Percentiles rank a stretch among this genome's conserved stretches.
These are phyloP conservation scores for Crypturellus undulatus DNA, from an alignment of 2,113 vertebrate species.

Conservation along the genomic window DNA sequence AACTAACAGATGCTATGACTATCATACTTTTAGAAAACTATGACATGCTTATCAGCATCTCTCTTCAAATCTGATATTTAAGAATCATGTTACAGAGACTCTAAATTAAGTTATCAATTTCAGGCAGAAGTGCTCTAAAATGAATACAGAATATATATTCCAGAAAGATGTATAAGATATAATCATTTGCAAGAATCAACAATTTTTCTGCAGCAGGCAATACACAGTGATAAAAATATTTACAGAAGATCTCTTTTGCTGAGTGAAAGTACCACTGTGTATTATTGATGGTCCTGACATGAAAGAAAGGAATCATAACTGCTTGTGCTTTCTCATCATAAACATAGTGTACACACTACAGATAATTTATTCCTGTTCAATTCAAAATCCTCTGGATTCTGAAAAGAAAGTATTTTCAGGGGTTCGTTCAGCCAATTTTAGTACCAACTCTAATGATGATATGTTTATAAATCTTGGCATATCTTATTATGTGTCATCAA, in stretches of 20 bases:
- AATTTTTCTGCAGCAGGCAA: not conserved
- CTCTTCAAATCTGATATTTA: constrained; percentile 16
- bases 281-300: not conserved
- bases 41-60: constrained; percentile 9
- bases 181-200: not conserved
- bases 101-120: constrained; percentile 25
- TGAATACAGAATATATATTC: not conserved
- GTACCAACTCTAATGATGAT: not conserved
- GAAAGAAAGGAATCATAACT: not conserved
- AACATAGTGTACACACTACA: not conserved
- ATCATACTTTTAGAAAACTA: not conserved
- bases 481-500: not conserved
- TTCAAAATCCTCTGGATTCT: not conserved
- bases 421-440: not conserved
- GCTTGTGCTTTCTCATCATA: not conserved
- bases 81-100: not conserved
- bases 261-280: not conserved
- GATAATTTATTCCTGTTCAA: not conserved
- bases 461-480: not conserved
- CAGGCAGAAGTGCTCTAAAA: not conserved
- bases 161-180: not conserved
- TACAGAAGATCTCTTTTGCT: not conserved
- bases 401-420: not conserved
- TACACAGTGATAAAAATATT: not conserved
- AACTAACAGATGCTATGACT: constrained; percentile 46